Evolutionary conservation across 2,113 vertebrate genomes (phyloP).

Genomic region (Psilopogon haemacephalus): DNA sequence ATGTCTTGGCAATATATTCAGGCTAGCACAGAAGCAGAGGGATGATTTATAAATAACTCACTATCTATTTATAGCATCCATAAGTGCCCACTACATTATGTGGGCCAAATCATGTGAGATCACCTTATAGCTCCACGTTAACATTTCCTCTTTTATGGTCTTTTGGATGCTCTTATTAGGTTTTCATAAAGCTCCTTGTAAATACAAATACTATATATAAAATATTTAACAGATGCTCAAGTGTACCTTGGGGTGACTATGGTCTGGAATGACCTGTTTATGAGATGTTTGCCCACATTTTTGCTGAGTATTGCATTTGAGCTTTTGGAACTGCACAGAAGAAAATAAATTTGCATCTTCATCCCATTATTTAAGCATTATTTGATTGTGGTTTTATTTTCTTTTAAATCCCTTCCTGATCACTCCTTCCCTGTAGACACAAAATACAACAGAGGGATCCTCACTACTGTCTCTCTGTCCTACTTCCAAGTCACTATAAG

Average conservation of each 20-base stretch:
- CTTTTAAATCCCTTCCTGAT: not conserved
- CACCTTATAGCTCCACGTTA: not conserved
- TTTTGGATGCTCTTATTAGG: slow-evolving; percentile 1
- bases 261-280: slow-evolving; percentile 23
- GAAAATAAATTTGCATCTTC: not conserved
- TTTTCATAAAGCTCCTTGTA: slow-evolving; percentile 28
- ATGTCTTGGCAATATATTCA: not conserved
- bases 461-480: not conserved
- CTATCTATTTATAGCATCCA: slow-evolving; percentile 12
- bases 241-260: slow-evolving; percentile 20
- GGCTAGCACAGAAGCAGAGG: not conserved
- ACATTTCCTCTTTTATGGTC: slow-evolving; percentile 29
- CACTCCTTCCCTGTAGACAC: not conserved
- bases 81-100: not conserved
- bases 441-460: not conserved
- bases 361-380: not conserved
- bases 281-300: not conserved
- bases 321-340: not conserved
- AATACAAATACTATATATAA: slow-evolving; percentile 26
- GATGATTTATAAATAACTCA: slow-evolving; percentile 18
- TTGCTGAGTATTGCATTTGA: slow-evolving; percentile 9
- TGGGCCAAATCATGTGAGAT: slow-evolving; percentile 1
- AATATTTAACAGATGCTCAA: slow-evolving; percentile 58
- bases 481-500: not conserved
- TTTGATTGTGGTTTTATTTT: not conserved